Evolutionary conservation across 2,113 vertebrate genomes (phyloP).

Genomic region (Smithornis capensis): DNA sequence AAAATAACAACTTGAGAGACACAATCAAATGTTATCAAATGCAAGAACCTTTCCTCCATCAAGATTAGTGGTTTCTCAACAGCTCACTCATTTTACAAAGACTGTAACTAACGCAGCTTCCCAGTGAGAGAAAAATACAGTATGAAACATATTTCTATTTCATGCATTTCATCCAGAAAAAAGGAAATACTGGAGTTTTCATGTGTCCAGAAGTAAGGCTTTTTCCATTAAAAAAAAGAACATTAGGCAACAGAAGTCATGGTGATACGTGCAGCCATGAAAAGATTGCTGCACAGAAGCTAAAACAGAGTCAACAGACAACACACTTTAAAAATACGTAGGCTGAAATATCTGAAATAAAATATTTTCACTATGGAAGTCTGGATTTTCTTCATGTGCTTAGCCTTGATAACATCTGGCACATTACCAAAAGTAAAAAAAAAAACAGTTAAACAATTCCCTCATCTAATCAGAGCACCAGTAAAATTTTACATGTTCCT

Average conservation of each 20-base stretch:
- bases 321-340: background rate
- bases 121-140: background rate
- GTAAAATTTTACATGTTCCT: background rate
- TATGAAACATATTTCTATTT: background rate
- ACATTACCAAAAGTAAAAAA: background rate
- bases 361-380: background rate
- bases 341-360: background rate
- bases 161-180: background rate
- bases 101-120: background rate
- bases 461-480: background rate
- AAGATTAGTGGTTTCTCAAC: background rate
- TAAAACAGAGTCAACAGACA: background rate
- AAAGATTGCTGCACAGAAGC: background rate
- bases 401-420: background rate
- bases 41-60: background rate
- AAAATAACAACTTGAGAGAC: background rate
- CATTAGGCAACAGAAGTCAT: fast-evolving
- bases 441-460: background rate
- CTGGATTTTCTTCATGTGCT: background rate
- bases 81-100: background rate
- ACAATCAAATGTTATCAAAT: background rate
- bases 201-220: background rate
- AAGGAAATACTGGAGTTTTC: background rate
- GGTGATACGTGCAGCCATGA: background rate
- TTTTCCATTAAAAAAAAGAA: background rate